Conservation (phyloP, 2,113 vertebrate species). For the Leptodactylus fuscus region DNA sequence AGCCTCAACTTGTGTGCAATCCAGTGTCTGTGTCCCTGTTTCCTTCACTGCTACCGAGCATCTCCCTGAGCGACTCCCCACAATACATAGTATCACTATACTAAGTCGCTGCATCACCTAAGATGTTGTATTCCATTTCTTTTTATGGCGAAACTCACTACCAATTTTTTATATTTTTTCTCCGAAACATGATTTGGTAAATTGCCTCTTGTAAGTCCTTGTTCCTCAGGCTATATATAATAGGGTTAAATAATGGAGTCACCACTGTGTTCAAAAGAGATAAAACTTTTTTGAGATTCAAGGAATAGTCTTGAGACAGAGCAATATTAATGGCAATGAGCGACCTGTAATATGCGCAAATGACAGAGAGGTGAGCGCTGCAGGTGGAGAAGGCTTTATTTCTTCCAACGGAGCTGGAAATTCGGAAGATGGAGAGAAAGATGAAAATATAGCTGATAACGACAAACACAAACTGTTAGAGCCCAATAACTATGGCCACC, state of each 20-base stretch:
- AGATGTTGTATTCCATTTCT: too few relatives aligned
- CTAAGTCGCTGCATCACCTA: too few relatives aligned
- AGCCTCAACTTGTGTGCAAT: too few relatives aligned
- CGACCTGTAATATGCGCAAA: slow-evolving; percentile 43
- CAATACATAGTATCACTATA: too few relatives aligned
- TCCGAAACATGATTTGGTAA: not conserved
- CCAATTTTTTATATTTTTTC: not conserved
- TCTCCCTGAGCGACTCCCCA: too few relatives aligned
- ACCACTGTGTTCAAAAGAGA: slow-evolving; percentile 71
- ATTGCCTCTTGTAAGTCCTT: slow-evolving; percentile 63
- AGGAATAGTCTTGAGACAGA: slow-evolving; percentile 25
- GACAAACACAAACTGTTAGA: slow-evolving; percentile 47
- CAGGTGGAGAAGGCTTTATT: slow-evolving; percentile 55
- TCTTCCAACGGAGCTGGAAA: slow-evolving; percentile 14
- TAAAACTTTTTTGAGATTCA: slow-evolving; percentile 66
- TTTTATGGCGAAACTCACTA: too few relatives aligned
- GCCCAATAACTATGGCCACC: slow-evolving; percentile 1
- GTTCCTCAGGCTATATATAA: slow-evolving; percentile 69
- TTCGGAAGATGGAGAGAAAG: slow-evolving; percentile 41
- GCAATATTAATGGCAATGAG: slow-evolving; percentile 28
- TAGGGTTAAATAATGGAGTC: slow-evolving; percentile 70
- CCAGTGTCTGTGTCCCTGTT: too few relatives aligned
- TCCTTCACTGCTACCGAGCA: too few relatives aligned
- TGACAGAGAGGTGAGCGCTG: slow-evolving; percentile 15
- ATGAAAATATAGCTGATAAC: slow-evolving; percentile 47